Conservation (phyloP, 2,113 vertebrate genomes). For the Propithecus coquereli region DNA sequence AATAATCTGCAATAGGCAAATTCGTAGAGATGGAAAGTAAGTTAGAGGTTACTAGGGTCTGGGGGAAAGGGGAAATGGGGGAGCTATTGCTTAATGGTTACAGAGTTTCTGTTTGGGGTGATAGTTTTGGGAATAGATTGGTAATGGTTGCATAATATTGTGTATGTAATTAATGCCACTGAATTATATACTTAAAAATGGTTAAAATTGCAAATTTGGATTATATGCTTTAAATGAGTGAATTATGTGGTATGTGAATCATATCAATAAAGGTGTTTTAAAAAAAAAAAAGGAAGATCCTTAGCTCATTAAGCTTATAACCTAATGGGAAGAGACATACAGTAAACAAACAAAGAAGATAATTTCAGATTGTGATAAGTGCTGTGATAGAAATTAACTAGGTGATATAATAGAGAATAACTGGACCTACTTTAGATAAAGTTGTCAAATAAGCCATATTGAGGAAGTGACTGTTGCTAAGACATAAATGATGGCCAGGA, state of each 20-base stretch:
- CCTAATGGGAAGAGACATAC: background rate
- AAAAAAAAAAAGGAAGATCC: background rate
- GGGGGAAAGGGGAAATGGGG: background rate
- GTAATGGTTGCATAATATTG: background rate
- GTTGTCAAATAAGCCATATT: background rate
- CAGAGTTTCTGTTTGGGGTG: background rate
- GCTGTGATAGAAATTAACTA: background rate
- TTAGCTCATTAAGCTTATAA: background rate
- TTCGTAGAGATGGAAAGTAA: background rate
- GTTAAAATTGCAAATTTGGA: background rate
- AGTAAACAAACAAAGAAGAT: slow-evolving; percentile 22
- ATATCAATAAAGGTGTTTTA: background rate
- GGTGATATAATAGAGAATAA: background rate
- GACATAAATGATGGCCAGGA: background rate
- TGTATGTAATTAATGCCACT: background rate
- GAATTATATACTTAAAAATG: background rate
- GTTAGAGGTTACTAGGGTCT: background rate
- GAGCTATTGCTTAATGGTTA: background rate
- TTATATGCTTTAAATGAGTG: background rate
- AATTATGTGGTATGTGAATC: background rate
- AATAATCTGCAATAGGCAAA: background rate
- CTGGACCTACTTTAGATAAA: background rate
- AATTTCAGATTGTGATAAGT: background rate
- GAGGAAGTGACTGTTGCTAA: background rate
- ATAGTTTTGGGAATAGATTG: background rate